phyloP scores from a whole-genome alignment of 2,888 invertebrate species.

The Cartodere bifasciata region DNA sequence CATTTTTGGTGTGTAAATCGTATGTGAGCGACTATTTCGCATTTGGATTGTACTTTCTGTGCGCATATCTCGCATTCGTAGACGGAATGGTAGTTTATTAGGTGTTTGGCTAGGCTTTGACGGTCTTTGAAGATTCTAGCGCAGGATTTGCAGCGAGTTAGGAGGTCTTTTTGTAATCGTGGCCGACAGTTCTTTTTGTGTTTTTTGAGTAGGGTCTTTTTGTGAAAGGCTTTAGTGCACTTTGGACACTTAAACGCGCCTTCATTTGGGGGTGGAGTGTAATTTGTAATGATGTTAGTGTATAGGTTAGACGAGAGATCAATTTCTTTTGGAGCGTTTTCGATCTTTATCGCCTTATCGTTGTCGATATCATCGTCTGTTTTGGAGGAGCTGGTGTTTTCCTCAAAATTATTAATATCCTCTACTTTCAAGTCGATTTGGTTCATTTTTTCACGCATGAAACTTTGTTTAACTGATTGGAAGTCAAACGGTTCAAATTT shows the following conservation, averaged over 20 bases:
- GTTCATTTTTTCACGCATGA: slow-evolving; percentile 28
- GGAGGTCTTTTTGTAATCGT: slow-evolving; percentile 38
- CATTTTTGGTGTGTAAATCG: slow-evolving; percentile 42
- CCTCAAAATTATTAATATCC: no score
- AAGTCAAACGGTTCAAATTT: slow-evolving; percentile 31
- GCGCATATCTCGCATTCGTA: slow-evolving; percentile 42
- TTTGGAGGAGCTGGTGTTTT: slow-evolving; percentile 14
- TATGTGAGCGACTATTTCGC: slow-evolving; percentile 44
- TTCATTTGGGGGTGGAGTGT: slow-evolving; percentile 34
- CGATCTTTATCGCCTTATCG: slow-evolving; percentile 8
- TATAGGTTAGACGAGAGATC: slow-evolving; percentile 32
- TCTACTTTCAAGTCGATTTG: no score
- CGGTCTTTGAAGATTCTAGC: slow-evolving; percentile 43
- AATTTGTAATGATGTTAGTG: slow-evolving; percentile 35
- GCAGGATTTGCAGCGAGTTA: slow-evolving; percentile 44
- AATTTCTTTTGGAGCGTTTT: slow-evolving; percentile 29
- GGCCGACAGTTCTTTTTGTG: slow-evolving; percentile 44
- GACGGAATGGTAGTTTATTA: slow-evolving; percentile 41
- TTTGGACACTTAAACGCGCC: slow-evolving; percentile 41
- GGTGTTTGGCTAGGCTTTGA: slow-evolving; percentile 40
- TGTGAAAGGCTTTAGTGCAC: slow-evolving; percentile 43
- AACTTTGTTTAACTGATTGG: slow-evolving; percentile 28
- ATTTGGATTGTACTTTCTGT: slow-evolving; percentile 41
- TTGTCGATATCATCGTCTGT: slow-evolving; percentile 16
- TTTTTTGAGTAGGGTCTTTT: slow-evolving; percentile 41